phyloP scores from a whole-genome alignment of 2,888 invertebrate species.

The Leptinotarsa tumamoca region DNA sequence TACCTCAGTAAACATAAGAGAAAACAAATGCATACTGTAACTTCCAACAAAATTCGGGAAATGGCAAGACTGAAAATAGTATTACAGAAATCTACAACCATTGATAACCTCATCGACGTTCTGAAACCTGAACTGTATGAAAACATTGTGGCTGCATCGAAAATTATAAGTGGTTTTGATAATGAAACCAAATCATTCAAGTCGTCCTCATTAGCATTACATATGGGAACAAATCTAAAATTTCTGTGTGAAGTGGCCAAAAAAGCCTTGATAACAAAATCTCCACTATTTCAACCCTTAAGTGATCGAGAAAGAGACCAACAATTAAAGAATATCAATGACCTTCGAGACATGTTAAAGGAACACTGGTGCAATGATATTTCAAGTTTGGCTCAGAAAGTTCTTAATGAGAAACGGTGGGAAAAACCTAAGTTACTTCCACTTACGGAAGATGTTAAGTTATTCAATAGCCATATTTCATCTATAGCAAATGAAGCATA shows the following conservation, averaged over 20 bases:
- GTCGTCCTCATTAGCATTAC: neutral
- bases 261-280: slow-evolving; percentile 18
- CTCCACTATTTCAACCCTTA: neutral
- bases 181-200: too few relatives aligned
- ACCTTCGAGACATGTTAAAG: neutral
- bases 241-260: neutral
- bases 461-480: neutral
- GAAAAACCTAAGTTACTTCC: slow-evolving; percentile 3
- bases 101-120: slow-evolving; percentile 20
- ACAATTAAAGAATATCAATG: slow-evolving; percentile 1
- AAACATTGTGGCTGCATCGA: slow-evolving; percentile 37
- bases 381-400: neutral
- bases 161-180: neutral
- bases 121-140: slow-evolving; percentile 17
- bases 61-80: too few relatives aligned
- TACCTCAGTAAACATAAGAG: too few relatives aligned
- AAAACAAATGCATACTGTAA: too few relatives aligned
- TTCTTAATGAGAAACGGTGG: neutral
- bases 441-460: too few relatives aligned
- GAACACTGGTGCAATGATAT: slow-evolving; percentile 5
- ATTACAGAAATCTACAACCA: too few relatives aligned
- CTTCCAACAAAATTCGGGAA: neutral
- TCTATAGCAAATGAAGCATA: neutral
- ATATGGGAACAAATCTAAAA: neutral
- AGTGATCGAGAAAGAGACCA: neutral